phyloP scores from a whole-genome alignment of 2,797 vertebrate genomes.

The Melanotaenia trifasciata region DNA sequence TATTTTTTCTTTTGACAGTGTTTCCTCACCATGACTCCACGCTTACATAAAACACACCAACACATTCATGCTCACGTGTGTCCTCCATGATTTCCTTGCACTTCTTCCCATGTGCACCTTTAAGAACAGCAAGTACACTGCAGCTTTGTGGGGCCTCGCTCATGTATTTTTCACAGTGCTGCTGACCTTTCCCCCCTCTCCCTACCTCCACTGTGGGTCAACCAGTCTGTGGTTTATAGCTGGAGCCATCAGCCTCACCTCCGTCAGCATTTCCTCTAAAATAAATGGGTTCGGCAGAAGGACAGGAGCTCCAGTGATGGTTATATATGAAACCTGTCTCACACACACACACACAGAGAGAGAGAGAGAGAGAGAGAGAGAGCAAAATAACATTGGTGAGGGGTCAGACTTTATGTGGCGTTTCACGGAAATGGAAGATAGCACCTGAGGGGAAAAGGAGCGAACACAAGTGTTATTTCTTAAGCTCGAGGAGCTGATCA shows the following conservation, averaged over 20 bases:
- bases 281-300: constrained; percentile 31
- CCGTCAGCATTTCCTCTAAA: constrained; percentile 47
- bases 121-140: constrained; percentile 12
- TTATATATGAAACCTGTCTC: constrained; percentile 8
- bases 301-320: neutral
- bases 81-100: too few relatives aligned
- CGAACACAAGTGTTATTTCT: constrained; percentile 22
- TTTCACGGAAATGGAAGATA: too few relatives aligned
- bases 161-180: constrained; percentile 58
- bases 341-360: neutral
- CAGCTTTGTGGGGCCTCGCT: constrained; percentile 20
- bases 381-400: constrained; percentile 26
- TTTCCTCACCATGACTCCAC: too few relatives aligned
- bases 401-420: constrained; percentile 32
- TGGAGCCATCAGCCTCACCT: constrained; percentile 41
- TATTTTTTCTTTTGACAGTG: too few relatives aligned
- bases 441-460: constrained; percentile 20
- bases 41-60: neutral
- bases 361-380: neutral
- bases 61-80: neutral
- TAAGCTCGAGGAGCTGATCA: constrained; percentile 32
- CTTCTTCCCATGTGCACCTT: constrained; percentile 14
- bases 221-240: constrained; percentile 46
- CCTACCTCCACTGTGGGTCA: constrained; percentile 32
- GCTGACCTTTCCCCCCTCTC: constrained; percentile 25